phyloP scores from a whole-genome alignment of 2,888 invertebrate species.

The Pristionchus mayeri region DNA sequence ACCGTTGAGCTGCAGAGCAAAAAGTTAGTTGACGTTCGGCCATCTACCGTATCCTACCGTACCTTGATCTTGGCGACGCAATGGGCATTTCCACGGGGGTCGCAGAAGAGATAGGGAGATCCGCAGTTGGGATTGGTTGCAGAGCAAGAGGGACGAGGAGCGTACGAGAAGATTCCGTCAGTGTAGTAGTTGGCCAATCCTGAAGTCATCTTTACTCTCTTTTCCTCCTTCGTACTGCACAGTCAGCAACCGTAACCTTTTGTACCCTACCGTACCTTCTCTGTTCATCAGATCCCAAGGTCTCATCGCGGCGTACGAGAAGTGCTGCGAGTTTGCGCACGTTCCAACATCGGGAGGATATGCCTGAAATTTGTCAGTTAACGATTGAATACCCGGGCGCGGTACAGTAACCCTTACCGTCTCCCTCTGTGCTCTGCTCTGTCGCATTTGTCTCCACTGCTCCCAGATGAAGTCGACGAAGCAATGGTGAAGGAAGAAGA shows the following conservation, averaged over 20 bases:
- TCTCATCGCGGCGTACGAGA: slow-evolving; percentile 73
- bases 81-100: slow-evolving; percentile 57
- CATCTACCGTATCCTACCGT: neutral
- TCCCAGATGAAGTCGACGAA: slow-evolving; percentile 75
- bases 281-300: slow-evolving; percentile 74
- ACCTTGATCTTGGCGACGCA: slow-evolving; percentile 71
- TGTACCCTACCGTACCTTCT: slow-evolving; percentile 58
- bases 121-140: slow-evolving; percentile 67
- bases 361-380: slow-evolving; percentile 55
- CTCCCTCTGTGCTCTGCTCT: slow-evolving; percentile 69
- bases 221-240: neutral
- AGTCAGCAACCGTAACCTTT: neutral
- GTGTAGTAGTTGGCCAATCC: slow-evolving; percentile 76
- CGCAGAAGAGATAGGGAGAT: slow-evolving; percentile 64
- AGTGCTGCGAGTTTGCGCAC: slow-evolving; percentile 74
- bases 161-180: slow-evolving; percentile 72
- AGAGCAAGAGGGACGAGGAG: slow-evolving; percentile 72
- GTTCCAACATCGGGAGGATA: slow-evolving; percentile 72
- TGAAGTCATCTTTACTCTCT: too few relatives aligned
- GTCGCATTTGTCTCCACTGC: slow-evolving; percentile 71
- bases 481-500: slow-evolving; percentile 72
- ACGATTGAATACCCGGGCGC: neutral
- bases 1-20: slow-evolving; percentile 59
- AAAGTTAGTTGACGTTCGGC: slow-evolving; percentile 3
- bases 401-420: slow-evolving; percentile 59